Conservation (phyloP, 92 coral and sea anemone genomes). For the Umimayanthus chanpuru region DNA sequence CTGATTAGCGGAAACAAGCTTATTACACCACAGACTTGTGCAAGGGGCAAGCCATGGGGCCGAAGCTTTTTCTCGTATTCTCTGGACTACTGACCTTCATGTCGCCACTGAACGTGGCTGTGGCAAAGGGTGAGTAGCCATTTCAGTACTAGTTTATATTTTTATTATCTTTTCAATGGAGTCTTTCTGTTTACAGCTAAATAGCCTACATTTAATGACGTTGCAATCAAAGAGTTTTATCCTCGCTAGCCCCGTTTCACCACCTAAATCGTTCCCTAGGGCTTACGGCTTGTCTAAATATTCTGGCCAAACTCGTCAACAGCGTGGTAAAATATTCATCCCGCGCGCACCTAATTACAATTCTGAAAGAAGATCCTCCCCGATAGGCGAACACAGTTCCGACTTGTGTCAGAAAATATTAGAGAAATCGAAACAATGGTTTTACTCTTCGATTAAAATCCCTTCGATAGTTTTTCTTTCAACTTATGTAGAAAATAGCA, state of each 20-base stretch:
- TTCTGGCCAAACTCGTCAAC: constrained; percentile 23
- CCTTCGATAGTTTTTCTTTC: background rate
- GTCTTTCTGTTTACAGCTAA: background rate
- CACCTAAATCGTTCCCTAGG: constrained; percentile 3
- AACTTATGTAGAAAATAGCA: background rate
- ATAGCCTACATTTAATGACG: background rate
- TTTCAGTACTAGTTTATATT: background rate
- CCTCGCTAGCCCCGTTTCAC: background rate
- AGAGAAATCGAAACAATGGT: background rate
- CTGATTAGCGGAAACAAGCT: background rate
- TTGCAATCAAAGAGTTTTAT: background rate
- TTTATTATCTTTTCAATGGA: background rate
- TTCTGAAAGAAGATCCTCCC: constrained; percentile 26
- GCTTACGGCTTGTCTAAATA: background rate
- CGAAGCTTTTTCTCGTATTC: background rate
- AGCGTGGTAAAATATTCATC: background rate
- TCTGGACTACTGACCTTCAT: constrained; percentile 16
- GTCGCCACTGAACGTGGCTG: background rate
- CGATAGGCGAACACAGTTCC: background rate
- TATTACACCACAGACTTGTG: background rate
- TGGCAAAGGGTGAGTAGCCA: constrained; percentile 21
- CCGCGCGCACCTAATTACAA: background rate
- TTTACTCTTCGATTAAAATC: background rate
- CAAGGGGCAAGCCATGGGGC: background rate
- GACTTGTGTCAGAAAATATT: background rate